phyloP scores from a whole-genome alignment of 2,888 invertebrate genomes.

The Leptinotarsa haldemani region DNA sequence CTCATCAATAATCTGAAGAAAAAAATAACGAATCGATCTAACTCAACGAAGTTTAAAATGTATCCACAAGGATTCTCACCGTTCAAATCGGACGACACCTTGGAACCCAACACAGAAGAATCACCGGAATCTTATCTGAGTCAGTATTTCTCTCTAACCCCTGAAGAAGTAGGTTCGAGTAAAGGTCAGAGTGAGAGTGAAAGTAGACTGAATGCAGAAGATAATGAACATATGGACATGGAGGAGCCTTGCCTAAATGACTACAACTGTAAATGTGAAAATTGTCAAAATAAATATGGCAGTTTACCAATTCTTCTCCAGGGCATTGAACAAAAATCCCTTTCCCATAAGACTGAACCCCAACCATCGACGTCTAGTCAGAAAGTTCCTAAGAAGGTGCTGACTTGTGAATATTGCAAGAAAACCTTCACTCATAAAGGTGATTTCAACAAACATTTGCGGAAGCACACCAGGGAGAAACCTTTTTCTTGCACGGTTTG shows the following conservation, averaged over 20 bases:
- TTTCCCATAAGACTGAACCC: conserved; percentile 38
- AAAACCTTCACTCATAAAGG: conserved; percentile 62
- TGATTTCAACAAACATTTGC: conserved; percentile 62
- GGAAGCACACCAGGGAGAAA: conserved; percentile 63
- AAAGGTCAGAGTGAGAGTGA: conserved; percentile 23
- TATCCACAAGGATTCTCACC: conserved; percentile 21
- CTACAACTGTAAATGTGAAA: conserved; percentile 48
- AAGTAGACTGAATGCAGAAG: conserved; percentile 33
- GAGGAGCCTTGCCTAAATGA: conserved; percentile 38
- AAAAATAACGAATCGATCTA: background rate
- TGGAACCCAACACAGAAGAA: conserved; percentile 5
- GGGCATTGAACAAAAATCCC: conserved; percentile 51
- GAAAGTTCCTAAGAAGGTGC: conserved; percentile 42
- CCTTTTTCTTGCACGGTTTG: conserved; percentile 60
- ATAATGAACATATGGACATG: conserved; percentile 3
- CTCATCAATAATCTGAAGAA: conserved; percentile 12
- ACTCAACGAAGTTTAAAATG: background rate
- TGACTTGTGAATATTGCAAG: conserved; percentile 58
- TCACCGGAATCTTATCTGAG: background rate
- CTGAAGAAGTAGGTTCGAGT: background rate
- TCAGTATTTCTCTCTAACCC: background rate
- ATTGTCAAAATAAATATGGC: conserved; percentile 51
- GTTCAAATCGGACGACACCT: background rate
- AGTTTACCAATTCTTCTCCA: conserved; percentile 51
- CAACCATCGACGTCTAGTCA: conserved; percentile 53